Evolutionary conservation across 2,797 vertebrate species (phyloP), one percentile per base, ranked within the genome.

Genomic region (Micrastur ruficollis): DNA sequence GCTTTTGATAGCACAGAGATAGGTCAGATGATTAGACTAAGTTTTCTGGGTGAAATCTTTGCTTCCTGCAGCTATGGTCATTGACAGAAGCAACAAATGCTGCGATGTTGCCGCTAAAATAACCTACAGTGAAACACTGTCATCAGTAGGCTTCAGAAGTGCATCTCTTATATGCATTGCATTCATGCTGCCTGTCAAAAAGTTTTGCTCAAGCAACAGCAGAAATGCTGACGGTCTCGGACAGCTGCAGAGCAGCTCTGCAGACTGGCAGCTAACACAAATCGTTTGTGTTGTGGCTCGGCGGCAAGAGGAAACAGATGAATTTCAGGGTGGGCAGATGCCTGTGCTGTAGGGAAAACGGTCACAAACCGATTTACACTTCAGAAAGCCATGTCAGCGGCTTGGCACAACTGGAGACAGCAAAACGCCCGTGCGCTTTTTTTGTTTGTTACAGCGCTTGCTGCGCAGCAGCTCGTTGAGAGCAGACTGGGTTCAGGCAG

Each of bases 381-480:
- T 34, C 53, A 58, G 79, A 68, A 74, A 75, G 46, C 26, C 25
- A 10, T 0, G 26, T 9, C 44, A 32, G 49, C 2, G 4, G 20
- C 47, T 50, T 36, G 40, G 53, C 58, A 56, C 31, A 44, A 73
- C 27, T 9, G 32, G 11, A 31, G 34, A 52, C 52, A 74, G 44
- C 21, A 50, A 22, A 87, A 62, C 0, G 12, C 23, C 47, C 4
- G 6, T 3, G 49, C 0, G 5, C 38, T 18, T 8, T 6, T n/a
- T 36, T 17, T 29, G 26, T 7, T 52, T 47, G 26, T 25, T 14
- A n/a, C 25, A 76, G 40, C 0, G 4, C 31, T 85, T 44, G 31
- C 55, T 79, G n/a, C 0, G 1, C 63, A 61, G 52, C 81, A 58
- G 23, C 52, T 25, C 2, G 0, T 14, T 2, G 14, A 44, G 11